Percentiles rank a stretch among this genome's conserved stretches.
Evolutionary conservation across 1,140 invertebrate genomes (phyloP).

Genomic region (Solenopsis invicta): DNA sequence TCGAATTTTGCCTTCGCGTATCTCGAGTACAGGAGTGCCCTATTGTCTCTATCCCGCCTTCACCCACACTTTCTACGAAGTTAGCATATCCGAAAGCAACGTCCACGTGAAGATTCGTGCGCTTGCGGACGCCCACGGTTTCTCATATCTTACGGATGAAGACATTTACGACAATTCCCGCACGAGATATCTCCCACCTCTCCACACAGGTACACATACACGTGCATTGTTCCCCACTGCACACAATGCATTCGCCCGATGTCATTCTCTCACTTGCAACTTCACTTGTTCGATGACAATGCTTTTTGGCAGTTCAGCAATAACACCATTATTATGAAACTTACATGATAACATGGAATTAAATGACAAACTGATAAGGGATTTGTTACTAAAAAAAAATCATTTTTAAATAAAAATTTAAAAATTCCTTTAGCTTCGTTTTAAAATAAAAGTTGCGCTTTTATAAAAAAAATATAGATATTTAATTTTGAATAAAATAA

Average conservation of each 20-base stretch:
- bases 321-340: not conserved
- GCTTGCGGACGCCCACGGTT: constrained; percentile 79
- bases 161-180: constrained; percentile 86
- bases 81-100: constrained; percentile 80
- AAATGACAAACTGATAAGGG: not conserved
- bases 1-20: constrained; percentile 10
- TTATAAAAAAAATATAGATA: constrained; percentile 1
- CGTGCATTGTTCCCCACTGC: constrained; percentile 71
- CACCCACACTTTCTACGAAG: constrained; percentile 69
- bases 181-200: constrained; percentile 71
- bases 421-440: not conserved
- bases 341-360: not conserved
- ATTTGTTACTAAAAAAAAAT: not conserved
- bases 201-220: constrained; percentile 25
- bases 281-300: not conserved
- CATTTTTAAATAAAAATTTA: not conserved
- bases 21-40: not conserved
- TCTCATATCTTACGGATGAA: constrained; percentile 86
- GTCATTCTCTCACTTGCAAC: constrained; percentile 59
- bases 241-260: constrained; percentile 57
- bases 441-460: not conserved
- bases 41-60: constrained; percentile 23
- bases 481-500: constrained; percentile 12
- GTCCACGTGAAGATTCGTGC: constrained; percentile 72
- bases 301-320: not conserved